Conservation (phyloP, 2,888 invertebrate species). For the Hofmannophila pseudospretella region DNA sequence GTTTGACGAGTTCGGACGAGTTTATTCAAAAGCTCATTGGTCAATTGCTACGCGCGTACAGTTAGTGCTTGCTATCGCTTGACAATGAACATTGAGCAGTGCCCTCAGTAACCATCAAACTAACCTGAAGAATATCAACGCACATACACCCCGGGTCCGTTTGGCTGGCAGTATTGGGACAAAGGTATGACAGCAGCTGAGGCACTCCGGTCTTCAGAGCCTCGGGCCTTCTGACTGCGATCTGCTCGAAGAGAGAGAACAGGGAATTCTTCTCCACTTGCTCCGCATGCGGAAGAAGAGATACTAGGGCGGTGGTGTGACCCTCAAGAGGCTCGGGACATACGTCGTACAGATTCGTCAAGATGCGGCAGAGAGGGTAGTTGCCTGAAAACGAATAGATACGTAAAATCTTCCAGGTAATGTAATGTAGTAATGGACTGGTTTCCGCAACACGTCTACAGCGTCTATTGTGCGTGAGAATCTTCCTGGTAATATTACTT, state of each 20-base stretch:
- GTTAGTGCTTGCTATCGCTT: too few species aligned
- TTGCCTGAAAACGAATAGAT: conserved; percentile 80
- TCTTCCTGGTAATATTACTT: too few species aligned
- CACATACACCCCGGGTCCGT: conserved; percentile 67
- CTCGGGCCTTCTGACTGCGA: conserved; percentile 88
- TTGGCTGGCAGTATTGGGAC: conserved; percentile 50
- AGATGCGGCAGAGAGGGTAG: conserved; percentile 90
- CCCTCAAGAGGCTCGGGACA: conserved; percentile 91
- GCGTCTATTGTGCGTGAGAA: too few species aligned
- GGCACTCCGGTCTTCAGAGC: conserved; percentile 90
- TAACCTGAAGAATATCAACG: conserved; percentile 65
- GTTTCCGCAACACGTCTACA: too few species aligned
- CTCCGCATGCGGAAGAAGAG: conserved; percentile 89
- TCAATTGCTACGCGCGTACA: too few species aligned
- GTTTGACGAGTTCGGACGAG: too few species aligned
- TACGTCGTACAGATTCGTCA: conserved; percentile 93
- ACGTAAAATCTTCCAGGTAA: background rate
- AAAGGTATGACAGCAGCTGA: conserved; percentile 87
- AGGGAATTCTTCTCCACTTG: conserved; percentile 91
- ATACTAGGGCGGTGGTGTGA: conserved; percentile 89
- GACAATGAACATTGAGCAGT: too few species aligned
- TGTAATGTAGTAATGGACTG: background rate
- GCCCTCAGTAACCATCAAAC: too few species aligned
- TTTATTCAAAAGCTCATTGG: too few species aligned
- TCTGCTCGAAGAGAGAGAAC: conserved; percentile 87